Base-by-base conservation (phyloP, 64 coral and sea anemone genomes). In the Actinia tenebrosa region DNA sequence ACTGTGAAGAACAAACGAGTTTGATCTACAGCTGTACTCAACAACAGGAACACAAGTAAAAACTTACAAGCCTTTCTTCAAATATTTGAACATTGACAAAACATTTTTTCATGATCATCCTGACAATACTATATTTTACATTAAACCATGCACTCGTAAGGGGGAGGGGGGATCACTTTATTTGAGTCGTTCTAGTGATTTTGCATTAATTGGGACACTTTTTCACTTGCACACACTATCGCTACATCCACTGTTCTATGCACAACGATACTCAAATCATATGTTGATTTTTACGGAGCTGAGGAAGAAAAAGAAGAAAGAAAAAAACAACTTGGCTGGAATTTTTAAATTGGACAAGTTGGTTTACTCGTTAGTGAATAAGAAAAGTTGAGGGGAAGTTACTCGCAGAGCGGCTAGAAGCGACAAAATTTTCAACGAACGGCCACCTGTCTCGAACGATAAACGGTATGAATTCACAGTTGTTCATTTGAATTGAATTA, bases 401-500 rank as follows among this genome's bases (percentile, higher is more conserved):
- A 79, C 30, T 26, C 71, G 3, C 17, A 3, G 16, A n/a, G 30
- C 30, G 71, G 9, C 3, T 5, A 19, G 45, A 79, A 19, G 27
- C 42, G 77, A n/a, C 3, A 45, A 79, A 44, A 79, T 20, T 2
- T 37, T 16, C 45, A 79, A 45, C 27, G 45, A 45, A 44, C 13
- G 6, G 22, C 79, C 44, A 53, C 79, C 79, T 50, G 44, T 53
- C 19, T 16, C 3, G 11, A 45, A 4, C 79, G 17, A 81, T 20
- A 50, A 81, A 81, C 79, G 79, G 3, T 81, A 4, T 37, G 30
- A 37, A 37, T 53, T 23, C 79, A 53, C 79, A 46, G 79, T 81
- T 81, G 79, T 81, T 81, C 79, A 50, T 81, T 81, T 81, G 79
- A 81, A 53, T 53, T 20, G 50, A 81, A 81, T 81, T 4, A 52